Conservation (phyloP, 2,888 invertebrate genomes). For the Eupithecia subfuscata region DNA sequence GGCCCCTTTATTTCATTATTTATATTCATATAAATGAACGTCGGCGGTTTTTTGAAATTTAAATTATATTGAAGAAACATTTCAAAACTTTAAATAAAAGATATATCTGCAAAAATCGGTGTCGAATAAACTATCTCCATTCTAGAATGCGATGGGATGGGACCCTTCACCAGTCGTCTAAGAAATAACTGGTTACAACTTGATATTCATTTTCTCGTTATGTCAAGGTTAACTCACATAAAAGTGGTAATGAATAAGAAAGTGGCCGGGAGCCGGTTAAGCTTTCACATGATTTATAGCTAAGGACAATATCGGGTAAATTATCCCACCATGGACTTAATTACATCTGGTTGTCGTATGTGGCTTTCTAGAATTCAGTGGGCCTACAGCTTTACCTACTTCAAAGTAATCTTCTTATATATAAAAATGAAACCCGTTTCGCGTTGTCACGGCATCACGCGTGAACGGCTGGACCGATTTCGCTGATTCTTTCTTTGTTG, state of each 20-base stretch:
- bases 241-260: constrained; percentile 34
- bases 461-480: too few species aligned
- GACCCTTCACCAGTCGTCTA: background rate
- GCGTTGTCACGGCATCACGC: too few species aligned
- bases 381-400: background rate
- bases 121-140: background rate
- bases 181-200: constrained; percentile 1
- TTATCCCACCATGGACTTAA: constrained; percentile 23
- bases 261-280: constrained; percentile 16
- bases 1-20: too few species aligned
- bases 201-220: background rate
- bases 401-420: too few species aligned
- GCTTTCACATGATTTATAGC: constrained; percentile 43
- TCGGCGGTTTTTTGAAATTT: too few species aligned
- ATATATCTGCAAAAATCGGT: background rate
- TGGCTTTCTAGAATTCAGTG: background rate
- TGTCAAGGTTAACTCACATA: constrained; percentile 25
- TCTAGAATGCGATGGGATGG: background rate
- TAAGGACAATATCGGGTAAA: constrained; percentile 13
- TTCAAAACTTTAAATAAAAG: too few species aligned
- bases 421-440: too few species aligned
- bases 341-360: constrained; percentile 6
- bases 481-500: too few species aligned
- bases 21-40: too few species aligned
- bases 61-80: too few species aligned